A percentile compares a stretch with the other conserved stretches of the same genome.
phyloP scores from a whole-genome alignment of 2,797 vertebrate genomes.

The Siniperca undulata region DNA sequence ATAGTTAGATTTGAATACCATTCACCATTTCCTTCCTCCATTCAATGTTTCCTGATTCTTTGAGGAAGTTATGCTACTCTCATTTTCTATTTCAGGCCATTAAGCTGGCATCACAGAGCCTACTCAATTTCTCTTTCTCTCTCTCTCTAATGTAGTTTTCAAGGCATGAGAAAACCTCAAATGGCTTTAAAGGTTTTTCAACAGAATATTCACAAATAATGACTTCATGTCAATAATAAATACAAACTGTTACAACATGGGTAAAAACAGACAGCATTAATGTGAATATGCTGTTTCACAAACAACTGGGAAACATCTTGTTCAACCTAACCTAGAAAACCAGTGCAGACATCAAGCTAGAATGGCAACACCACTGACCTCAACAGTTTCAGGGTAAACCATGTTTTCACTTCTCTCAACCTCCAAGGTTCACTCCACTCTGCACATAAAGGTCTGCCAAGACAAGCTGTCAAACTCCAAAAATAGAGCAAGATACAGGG shows the following conservation, averaged over 20 bases:
- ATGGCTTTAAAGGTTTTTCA: conserved; percentile 4
- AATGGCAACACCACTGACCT: conserved; percentile 46
- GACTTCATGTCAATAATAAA: neutral
- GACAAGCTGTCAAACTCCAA: conserved; percentile 70
- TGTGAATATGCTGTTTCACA: neutral
- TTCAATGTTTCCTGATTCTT: conserved; percentile 63
- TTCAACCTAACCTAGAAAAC: conserved; percentile 40
- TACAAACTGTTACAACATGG: neutral
- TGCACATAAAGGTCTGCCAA: conserved; percentile 58
- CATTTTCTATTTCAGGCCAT: conserved; percentile 62
- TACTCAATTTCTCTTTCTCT: neutral
- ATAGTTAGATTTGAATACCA: conserved; percentile 50
- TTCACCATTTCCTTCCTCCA: conserved; percentile 67
- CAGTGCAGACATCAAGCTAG: conserved; percentile 27
- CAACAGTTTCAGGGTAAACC: conserved; percentile 48
- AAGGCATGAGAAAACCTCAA: neutral
- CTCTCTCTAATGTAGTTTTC: neutral
- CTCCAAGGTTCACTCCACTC: conserved; percentile 71
- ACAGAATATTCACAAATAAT: neutral
- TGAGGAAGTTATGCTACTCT: conserved; percentile 61
- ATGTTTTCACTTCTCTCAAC: conserved; percentile 51
- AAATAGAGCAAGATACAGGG: conserved; percentile 74
- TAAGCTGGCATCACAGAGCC: conserved; percentile 20
- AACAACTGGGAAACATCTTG: conserved; percentile 20
- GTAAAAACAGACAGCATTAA: conserved; percentile 4